Conservation (phyloP, 1,140 invertebrate species). For the Gonioctena quinquepunctata region DNA sequence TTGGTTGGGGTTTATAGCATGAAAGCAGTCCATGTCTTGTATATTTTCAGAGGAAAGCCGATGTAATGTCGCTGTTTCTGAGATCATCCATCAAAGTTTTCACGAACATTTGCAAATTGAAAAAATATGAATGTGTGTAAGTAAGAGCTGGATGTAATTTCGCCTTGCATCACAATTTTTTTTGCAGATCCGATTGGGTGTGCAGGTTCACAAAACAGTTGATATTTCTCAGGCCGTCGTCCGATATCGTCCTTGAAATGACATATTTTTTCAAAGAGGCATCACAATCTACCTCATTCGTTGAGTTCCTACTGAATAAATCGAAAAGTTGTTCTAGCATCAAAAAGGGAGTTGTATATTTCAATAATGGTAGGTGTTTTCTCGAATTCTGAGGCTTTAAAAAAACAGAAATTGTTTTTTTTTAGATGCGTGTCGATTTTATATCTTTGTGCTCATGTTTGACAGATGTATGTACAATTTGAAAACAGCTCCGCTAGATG, state of each 20-base stretch:
- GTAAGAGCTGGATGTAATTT: not conserved
- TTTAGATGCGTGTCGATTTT: conserved; percentile 37
- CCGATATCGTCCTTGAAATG: conserved; percentile 13
- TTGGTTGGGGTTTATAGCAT: not conserved
- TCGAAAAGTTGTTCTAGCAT: not conserved
- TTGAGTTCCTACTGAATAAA: conserved; percentile 31
- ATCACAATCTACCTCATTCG: conserved; percentile 18
- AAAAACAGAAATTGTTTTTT: conserved; percentile 4
- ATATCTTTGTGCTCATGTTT: conserved; percentile 32
- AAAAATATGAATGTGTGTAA: conserved; percentile 18
- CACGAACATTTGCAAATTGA: conserved; percentile 14
- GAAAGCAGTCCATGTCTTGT: not conserved
- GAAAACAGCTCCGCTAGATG: conserved; percentile 19
- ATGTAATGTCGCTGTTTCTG: conserved; percentile 25
- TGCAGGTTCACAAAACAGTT: conserved; percentile 25
- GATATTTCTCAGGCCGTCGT: conserved; percentile 25
- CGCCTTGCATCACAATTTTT: not conserved
- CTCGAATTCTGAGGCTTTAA: no score
- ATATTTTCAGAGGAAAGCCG: conserved; percentile 32
- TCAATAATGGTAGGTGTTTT: conserved; percentile 29
- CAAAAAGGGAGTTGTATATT: conserved; percentile 30
- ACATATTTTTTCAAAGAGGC: conserved; percentile 27
- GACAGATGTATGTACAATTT: conserved; percentile 24
- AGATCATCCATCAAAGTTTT: conserved; percentile 26
- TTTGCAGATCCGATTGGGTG: conserved; percentile 2